Conservation (phyloP, 2,888 invertebrate genomes). For the Drosophila demipolita region DNA sequence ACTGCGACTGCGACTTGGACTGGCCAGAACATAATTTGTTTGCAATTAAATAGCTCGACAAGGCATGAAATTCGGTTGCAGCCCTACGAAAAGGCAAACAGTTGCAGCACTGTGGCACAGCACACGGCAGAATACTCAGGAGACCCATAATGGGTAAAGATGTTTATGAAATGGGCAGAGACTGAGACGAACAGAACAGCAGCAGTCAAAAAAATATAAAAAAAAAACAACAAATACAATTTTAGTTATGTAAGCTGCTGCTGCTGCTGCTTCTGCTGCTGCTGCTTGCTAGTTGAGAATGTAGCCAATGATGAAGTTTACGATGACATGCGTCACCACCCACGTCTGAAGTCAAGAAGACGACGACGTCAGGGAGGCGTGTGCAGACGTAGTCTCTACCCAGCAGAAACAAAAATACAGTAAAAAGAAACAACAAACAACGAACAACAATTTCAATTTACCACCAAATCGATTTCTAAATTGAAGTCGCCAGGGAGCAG, state of each 20-base stretch:
- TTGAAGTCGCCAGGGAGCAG: slow-evolving; percentile 55
- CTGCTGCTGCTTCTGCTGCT: slow-evolving; percentile 30
- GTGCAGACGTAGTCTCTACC: slow-evolving; percentile 51
- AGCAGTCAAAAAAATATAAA: slow-evolving; percentile 22
- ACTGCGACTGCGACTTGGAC: slow-evolving; percentile 36
- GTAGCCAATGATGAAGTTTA: slow-evolving; percentile 78
- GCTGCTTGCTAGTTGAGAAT: slow-evolving; percentile 42
- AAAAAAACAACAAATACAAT: slow-evolving; percentile 42
- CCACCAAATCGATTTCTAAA: slow-evolving; percentile 75
- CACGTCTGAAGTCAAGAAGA: slow-evolving; percentile 59
- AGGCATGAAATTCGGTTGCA: slow-evolving; percentile 80
- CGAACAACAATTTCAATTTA: slow-evolving; percentile 75
- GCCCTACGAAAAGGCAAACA: slow-evolving; percentile 54
- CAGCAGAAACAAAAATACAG: slow-evolving; percentile 9
- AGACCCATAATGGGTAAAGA: slow-evolving; percentile 59
- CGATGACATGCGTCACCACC: slow-evolving; percentile 84
- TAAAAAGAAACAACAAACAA: slow-evolving; percentile 48
- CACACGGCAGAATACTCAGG: slow-evolving; percentile 48
- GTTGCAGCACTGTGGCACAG: slow-evolving; percentile 29
- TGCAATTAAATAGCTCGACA: slow-evolving; percentile 81
- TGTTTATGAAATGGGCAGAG: slow-evolving; percentile 79
- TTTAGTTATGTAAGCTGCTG: slow-evolving; percentile 69
- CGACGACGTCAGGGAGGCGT: slow-evolving; percentile 49
- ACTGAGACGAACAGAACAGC: slow-evolving; percentile 58
- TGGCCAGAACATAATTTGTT: slow-evolving; percentile 78